Percentiles rank a stretch among this genome's conserved stretches.
These are phyloP conservation scores for Cnemophilus loriae DNA, from an alignment of 2,113 vertebrate genomes.

Conservation along the genomic window DNA sequence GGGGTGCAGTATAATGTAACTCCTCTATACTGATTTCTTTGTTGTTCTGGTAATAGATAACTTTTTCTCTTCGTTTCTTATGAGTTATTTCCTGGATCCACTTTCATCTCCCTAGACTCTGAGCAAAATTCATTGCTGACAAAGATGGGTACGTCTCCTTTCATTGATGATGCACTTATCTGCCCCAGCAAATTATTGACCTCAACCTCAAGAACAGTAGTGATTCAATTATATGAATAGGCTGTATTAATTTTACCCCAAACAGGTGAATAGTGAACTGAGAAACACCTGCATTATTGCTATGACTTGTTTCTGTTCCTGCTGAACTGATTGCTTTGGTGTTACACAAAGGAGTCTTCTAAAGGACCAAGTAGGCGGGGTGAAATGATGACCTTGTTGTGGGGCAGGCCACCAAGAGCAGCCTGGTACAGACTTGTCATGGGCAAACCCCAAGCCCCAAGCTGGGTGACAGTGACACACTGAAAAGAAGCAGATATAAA, in stretches of 20 bases:
- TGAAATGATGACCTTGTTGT: not conserved
- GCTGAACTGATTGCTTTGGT: not conserved
- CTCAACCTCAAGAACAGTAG: not conserved
- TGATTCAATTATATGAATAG: not conserved
- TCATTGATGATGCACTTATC: not conserved
- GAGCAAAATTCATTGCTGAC: not conserved
- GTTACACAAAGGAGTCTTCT: not conserved
- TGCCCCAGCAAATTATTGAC: not conserved
- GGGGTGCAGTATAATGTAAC: not conserved
- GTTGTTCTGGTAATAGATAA: not conserved
- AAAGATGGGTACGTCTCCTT: not conserved
- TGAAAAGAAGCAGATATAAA: not conserved
- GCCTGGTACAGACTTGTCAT: not conserved
- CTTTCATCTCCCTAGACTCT: not conserved
- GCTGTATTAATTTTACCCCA: not conserved
- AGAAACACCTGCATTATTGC: not conserved
- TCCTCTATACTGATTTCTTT: not conserved
- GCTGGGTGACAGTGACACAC: fast-evolving
- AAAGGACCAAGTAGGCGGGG: not conserved
- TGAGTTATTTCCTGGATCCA: not conserved
- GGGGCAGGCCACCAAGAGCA: not conserved
- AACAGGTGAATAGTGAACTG: not conserved
- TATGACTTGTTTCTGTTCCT: not conserved
- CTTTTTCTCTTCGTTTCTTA: not conserved
- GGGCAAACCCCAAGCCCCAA: not conserved